A percentile compares a stretch with the other conserved stretches of the same genome.
These are phyloP conservation scores for Leistus spinibarbis DNA, from an alignment of 2,888 invertebrate species.

Conservation along the genomic window DNA sequence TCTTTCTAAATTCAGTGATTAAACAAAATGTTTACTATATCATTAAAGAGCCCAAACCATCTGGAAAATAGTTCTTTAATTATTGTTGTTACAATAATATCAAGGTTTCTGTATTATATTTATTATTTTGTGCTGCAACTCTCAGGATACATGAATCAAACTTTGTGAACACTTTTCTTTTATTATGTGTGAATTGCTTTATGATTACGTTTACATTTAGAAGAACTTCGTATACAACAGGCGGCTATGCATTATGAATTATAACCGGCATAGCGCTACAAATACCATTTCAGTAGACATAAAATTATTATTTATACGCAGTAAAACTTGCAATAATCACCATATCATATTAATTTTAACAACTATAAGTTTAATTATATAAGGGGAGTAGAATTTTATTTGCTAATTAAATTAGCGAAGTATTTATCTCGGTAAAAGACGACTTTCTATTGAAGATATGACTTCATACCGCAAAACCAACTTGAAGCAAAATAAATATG, in stretches of 20 bases:
- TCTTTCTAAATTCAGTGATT: no score
- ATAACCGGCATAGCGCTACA: neutral
- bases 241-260: neutral
- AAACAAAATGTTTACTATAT: no score
- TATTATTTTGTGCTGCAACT: no score
- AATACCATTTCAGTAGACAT: neutral
- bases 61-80: no score
- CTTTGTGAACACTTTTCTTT: neutral
- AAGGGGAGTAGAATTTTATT: neutral
- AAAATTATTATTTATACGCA: neutral
- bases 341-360: neutral
- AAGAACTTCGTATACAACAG: neutral
- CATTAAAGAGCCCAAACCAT: no score
- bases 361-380: neutral
- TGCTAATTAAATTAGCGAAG: neutral
- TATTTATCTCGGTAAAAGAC: neutral
- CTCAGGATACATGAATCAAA: neutral
- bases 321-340: no score
- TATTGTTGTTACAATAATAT: no score
- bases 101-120: no score
- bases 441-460: neutral
- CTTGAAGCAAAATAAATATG: no score
- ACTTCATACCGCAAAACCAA: no score
- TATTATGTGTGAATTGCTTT: neutral
- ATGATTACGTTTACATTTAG: neutral